Evolutionary conservation across 2,888 invertebrate species (phyloP).

Genomic region (Dasysyrphus tricinctus): DNA sequence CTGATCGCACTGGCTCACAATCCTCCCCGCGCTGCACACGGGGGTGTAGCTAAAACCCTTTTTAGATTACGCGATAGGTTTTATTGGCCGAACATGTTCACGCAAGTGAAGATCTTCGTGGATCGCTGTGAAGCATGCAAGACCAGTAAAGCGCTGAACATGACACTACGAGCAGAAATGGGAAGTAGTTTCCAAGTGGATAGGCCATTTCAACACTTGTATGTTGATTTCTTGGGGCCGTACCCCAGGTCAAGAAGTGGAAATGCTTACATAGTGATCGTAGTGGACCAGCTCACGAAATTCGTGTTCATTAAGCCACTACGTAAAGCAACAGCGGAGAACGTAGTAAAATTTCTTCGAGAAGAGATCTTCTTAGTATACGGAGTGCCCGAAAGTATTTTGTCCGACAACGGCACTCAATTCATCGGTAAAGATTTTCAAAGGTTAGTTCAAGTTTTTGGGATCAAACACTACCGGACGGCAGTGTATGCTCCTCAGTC

Average conservation of each 20-base stretch:
- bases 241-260: not conserved
- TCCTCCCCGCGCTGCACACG: too few species aligned
- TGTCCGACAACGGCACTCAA: too few species aligned
- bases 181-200: too few species aligned
- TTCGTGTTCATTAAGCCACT: not conserved
- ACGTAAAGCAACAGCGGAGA: too few species aligned
- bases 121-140: constrained; percentile 26
- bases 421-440: too few species aligned
- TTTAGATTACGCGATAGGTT: constrained; percentile 28
- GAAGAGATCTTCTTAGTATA: not conserved
- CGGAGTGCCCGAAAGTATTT: too few species aligned
- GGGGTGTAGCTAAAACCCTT: not conserved
- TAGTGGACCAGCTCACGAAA: not conserved
- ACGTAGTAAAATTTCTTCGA: not conserved
- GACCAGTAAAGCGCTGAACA: too few species aligned
- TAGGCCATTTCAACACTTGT: constrained; percentile 44
- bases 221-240: not conserved
- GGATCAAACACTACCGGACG: constrained; percentile 8
- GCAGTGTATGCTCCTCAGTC: constrained; percentile 1
- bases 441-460: not conserved
- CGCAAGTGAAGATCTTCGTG: not conserved
- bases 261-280: not conserved
- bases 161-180: too few species aligned
- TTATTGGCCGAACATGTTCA: constrained; percentile 66
- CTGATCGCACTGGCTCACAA: too few species aligned